Evolutionary conservation across 2,888 invertebrate species (phyloP), one percentile per base, ranked within the genome.

Genomic region (Palloptera scutellata): DNA sequence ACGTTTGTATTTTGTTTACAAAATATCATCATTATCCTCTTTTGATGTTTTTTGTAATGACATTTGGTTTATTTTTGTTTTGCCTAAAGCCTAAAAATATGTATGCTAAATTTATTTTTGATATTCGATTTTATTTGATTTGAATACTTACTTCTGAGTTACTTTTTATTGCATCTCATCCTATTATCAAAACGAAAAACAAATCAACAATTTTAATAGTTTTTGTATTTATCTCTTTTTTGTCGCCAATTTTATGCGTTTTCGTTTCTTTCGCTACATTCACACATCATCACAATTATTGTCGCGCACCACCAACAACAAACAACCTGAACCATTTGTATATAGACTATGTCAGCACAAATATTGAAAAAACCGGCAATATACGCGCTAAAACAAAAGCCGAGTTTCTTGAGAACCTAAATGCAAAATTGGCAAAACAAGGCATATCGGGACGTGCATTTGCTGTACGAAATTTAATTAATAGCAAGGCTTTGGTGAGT

Each of bases 341-440:
- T 30, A 74, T 73, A 83, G 84, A 81, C 75, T 84, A 83, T 75
- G 79, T 81, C 76, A 81, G 87, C 85, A 79, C 85, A 85, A 78
- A 84, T 80, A 79, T 82, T 75, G 84, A 84, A 73, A 79, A 79
- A 82, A 74, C 84, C 78, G 75, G 86, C 84, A 81, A 84, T 84
- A 79, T 82, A 72, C 79, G 84, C 72, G 77, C 83, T 66, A 84
- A 86, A 73, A 82, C 84, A 68, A 87, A 86, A 78, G 90, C 86
- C 86, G 88, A 89, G 81, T 94, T 94, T 84, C 86, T 94, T 62
- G 92, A 93, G 86, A 92, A 92, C 79, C 84, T 94, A 71, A 94
- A 94, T 76, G 92, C 92, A 13, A 94, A 93, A 77, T 85, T 95
- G 77, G 88, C 90, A 60, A 89, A 90, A 75, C 89, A 89, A 81